Conservation (phyloP, 2,113 vertebrate genomes). For the Eulacestoma nigropectus region DNA sequence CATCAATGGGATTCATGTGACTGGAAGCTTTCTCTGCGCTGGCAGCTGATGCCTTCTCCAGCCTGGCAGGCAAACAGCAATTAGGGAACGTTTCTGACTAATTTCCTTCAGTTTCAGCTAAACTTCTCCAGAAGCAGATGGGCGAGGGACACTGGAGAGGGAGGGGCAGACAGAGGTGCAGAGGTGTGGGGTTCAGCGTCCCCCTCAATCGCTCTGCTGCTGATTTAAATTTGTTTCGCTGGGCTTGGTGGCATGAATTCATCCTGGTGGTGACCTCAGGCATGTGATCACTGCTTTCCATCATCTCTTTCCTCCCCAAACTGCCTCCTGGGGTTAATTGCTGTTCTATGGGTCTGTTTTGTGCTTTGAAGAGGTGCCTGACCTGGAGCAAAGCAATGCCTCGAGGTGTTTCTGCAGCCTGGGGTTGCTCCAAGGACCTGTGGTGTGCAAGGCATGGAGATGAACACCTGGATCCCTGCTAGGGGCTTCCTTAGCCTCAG, state of each 20-base stretch:
- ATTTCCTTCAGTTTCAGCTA: background rate
- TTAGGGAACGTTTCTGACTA: background rate
- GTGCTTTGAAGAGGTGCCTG: background rate
- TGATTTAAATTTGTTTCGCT: background rate
- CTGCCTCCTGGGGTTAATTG: background rate
- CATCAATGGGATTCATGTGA: accelerated
- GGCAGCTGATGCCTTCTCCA: background rate
- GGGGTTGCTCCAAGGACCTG: background rate
- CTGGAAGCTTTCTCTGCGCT: background rate
- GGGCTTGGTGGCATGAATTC: background rate
- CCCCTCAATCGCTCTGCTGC: background rate
- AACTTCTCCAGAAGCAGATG: background rate
- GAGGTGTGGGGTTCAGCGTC: background rate
- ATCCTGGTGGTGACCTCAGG: background rate
- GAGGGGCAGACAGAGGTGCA: accelerated
- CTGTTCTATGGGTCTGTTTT: background rate
- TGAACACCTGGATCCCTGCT: background rate
- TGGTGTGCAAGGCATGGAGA: accelerated
- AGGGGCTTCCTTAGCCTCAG: background rate
- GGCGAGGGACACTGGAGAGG: background rate
- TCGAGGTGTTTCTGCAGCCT: accelerated
- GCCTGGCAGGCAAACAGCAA: background rate
- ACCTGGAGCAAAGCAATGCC: background rate
- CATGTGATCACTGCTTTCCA: background rate
- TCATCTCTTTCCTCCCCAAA: background rate